Evolutionary conservation across 2,113 vertebrate species (phyloP), one percentile per base, ranked within the genome.

Genomic region (Cephalopterus ornatus): DNA sequence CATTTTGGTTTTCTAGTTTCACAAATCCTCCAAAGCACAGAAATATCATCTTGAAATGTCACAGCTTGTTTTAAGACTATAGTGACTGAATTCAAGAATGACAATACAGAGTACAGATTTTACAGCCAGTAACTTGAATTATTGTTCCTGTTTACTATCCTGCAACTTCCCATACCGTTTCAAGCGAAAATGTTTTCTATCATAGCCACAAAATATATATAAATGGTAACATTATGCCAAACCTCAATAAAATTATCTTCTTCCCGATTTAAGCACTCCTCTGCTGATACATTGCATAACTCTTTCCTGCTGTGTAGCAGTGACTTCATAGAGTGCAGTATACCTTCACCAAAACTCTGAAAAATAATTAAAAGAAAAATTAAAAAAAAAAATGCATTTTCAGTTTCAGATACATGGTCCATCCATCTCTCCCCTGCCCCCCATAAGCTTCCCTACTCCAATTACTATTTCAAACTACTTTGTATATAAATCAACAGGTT

Each of bases 301-400:
- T 98, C 98, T 94, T 99, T 99, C 74, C 98, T 98, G 96, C 98
- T 99, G 92, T 98, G 99, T 28, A 99, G 96, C 86, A 99, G 97
- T 59, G 97, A 98, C 97, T 98, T 99, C 90, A 99, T 92, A 91
- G 98, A 98, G 73, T 97, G 98, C 39, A 98, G 85, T n/a, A 99
- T 96, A 63, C 96, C 96, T 91, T 99, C 99, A 97, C 97, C 98
- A 94, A 99, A 98, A 90, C 92, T 98, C 99, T 99, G 94, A 82
- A 96, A 97, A 87, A 85, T 49, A 92, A 95, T 44, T 23, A 61
- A 83, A 62, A 87, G 85, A 8, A 39, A 79, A 67, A 3, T 3
- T n/a, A 20, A 21, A 47, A 94, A 78, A 46, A 44, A 30, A 88
- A 75, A 59, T 12, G 2, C 6, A 41, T 66, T 68, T 71, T 79